Base-by-base conservation (phyloP, 2,113 vertebrate species). In the Chaetura pelagica region DNA sequence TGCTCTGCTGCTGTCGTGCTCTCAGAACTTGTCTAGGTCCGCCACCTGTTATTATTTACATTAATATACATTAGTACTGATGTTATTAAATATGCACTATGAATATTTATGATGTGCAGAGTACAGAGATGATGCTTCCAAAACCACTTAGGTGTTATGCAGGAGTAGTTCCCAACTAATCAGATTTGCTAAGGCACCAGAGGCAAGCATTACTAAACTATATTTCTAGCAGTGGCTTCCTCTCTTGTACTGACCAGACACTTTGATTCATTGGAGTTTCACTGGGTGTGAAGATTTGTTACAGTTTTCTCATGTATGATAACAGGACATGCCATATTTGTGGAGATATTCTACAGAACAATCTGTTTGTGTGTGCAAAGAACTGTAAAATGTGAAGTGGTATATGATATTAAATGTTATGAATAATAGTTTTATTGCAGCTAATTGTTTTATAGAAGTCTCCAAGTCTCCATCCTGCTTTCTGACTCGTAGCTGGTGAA, bases 361-460 rank as follows among this genome's bases (percentile, higher is more conserved):
- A 8, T 52, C n/a, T 35, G 32, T 61, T 44, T 1, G 4, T 68
- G 35, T 21, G 4, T 0, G 0, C 29, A 51, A 49, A 32, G 46
- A 77, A 20, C 32, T 59, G 34, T 63, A n/a, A 85, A 84, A 49
- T 51, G 27, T 87, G 23, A 76, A 49, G 46, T 34, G 11, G 3
- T 58, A 11, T 32, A 17, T 38, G 17, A 8, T 67, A 54, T 62
- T 79, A 73, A 84, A 63, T 71, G 52, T 34, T 84, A 46, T 35
- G 15, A 21, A 5, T 89, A 42, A n/a, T 51, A 51, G 3, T 69
- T 91, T 69, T 66, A 69, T 55, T 87, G 34, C 8, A 59, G n/a
- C 15, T 93, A 8, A 18, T 69, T 91, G 15, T 62, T 90, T 91
- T 76, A 73, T 20, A 3, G 0, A 66, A 51, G 10, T 64, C n/a